Evolutionary conservation across 2,797 vertebrate species (phyloP), one percentile per base, ranked within the genome.

Genomic region (Mus caroli): DNA sequence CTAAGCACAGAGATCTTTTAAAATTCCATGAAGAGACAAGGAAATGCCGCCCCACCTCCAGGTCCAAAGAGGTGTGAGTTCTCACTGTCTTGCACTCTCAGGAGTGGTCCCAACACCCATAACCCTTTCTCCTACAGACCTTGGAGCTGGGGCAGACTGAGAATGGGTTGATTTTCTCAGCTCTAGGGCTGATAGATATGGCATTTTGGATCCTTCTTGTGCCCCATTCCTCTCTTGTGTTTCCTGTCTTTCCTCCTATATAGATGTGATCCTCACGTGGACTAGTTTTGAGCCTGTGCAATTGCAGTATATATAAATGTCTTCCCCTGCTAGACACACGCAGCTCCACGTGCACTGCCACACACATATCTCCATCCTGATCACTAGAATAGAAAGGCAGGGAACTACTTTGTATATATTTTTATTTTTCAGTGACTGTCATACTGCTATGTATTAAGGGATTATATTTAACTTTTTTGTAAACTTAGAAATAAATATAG

Each of bases 381-480:
- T 40, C 6, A 0, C 58, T 46, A 52, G 31, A n/a, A n/a, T 26
- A 52, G 40, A 34, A 40, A 79, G 37, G 52, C 77, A 71, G 76
- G 56, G 24, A 84, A 34, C 17, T 46, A 37, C n/a, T 58, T n/a
- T 58, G n/a, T 15, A 80, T 22, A 82, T 50, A 50, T 22, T 64
- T 34, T 46, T 46, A n/a, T 10, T 46, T 22, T 43, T 67, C 17
- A 13, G 37, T 67, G 28, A 6, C 20, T 82, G 60, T 34, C 76
- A 7, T 37, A 28, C 28, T 50, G 40, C 40, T 89, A 4, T 75
- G 83, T 82, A 46, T 28, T 54, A 15, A 20, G 13, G 52, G 75
- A 58, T 79, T 54, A 43, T 69, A 56, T 79, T 87, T 93, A 88
- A 69, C 24, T 40, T 50, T 77, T 93, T 71, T 90, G 6, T 77